Conservation (phyloP, 2,888 invertebrate genomes). For the Plagodis pulveraria region DNA sequence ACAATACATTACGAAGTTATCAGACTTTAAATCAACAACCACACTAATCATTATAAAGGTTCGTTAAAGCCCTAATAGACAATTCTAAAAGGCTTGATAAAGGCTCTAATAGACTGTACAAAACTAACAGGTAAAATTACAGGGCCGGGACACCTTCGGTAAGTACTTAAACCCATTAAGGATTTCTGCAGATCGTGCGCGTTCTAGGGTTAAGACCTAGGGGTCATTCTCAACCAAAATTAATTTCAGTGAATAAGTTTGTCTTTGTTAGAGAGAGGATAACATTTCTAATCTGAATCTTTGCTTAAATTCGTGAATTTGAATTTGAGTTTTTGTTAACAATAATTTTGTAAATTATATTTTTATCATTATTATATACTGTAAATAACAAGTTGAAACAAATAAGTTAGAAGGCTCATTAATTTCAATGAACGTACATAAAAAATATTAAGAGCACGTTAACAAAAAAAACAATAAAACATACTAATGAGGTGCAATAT, state of each 20-base stretch:
- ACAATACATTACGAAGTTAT: conserved; percentile 34
- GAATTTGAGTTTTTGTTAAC: no score
- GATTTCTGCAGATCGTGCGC: conserved; percentile 39
- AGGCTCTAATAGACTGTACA: conserved; percentile 34
- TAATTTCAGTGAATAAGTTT: background rate
- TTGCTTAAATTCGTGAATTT: no score
- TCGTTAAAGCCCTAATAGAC: conserved; percentile 28
- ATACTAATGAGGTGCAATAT: no score
- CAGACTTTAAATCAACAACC: conserved; percentile 22
- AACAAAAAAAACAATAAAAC: no score
- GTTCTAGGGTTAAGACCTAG: conserved; percentile 39
- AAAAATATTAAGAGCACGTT: no score
- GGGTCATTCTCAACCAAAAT: conserved; percentile 33
- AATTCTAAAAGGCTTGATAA: conserved; percentile 23
- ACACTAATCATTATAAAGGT: conserved; percentile 36
- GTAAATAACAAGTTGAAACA: no score
- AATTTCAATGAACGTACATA: no score
- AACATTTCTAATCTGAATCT: no score
- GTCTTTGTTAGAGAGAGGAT: background rate
- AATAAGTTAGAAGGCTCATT: no score
- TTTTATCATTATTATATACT: no score
- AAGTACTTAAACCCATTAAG: conserved; percentile 43
- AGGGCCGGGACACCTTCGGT: conserved; percentile 29
- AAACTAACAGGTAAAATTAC: conserved; percentile 39
- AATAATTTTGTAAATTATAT: no score